A percentile compares a stretch with the other conserved stretches of the same genome.
Evolutionary conservation across 2,888 invertebrate genomes (phyloP).

Genomic region (Agrotis puta): DNA sequence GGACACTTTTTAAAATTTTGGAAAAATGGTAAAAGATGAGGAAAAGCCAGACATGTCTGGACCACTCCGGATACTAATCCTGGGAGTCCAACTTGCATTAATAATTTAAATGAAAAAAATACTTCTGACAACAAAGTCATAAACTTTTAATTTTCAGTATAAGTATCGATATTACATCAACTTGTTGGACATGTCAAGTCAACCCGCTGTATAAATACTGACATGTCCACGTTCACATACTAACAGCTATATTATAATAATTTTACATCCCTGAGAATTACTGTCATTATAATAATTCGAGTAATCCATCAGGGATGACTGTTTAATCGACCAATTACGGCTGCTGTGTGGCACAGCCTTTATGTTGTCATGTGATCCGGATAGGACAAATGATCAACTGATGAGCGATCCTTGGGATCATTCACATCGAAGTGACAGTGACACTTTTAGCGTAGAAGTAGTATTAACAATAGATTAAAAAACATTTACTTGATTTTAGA

Average conservation of each 20-base stretch:
- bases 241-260: conserved; percentile 32
- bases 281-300: conserved; percentile 58
- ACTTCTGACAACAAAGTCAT: background rate
- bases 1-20: no score
- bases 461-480: no score
- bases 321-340: conserved; percentile 43
- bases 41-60: background rate
- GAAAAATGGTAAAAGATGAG: no score
- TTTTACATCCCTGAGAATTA: conserved; percentile 44
- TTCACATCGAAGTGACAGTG: background rate
- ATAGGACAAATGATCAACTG: no score
- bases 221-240: conserved; percentile 10
- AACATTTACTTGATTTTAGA: no score
- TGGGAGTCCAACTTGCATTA: background rate
- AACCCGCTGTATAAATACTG: conserved; percentile 16
- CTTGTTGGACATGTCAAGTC: conserved; percentile 15
- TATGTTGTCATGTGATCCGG: conserved; percentile 5
- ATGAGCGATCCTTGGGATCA: background rate
- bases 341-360: background rate
- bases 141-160: background rate
- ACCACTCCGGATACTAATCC: background rate
- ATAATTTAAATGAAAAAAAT: background rate
- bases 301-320: conserved; percentile 46
- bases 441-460: background rate
- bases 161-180: background rate